Conservation (phyloP, 2,797 vertebrate genomes). For the Sebastes steindachneri region DNA sequence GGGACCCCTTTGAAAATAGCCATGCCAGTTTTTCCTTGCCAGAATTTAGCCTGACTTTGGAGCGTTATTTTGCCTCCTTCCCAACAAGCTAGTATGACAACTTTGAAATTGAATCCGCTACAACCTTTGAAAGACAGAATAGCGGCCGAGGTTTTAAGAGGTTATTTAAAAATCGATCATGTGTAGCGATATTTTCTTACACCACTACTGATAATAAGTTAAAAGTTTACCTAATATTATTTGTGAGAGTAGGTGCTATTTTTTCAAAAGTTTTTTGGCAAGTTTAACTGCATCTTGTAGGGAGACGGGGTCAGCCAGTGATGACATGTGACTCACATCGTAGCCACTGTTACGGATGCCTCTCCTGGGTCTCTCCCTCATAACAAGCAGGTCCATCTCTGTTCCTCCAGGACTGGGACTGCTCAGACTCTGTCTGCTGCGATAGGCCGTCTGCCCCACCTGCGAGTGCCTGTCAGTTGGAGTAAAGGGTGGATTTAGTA, state of each 20-base stretch:
- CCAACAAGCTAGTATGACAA: too few relatives aligned
- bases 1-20: too few relatives aligned
- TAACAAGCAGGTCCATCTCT: conserved; percentile 98
- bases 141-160: too few relatives aligned
- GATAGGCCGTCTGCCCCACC: conserved; percentile 89
- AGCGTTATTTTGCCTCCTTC: too few relatives aligned
- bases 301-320: neutral
- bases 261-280: neutral
- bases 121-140: too few relatives aligned
- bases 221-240: neutral
- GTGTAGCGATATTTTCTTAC: too few relatives aligned
- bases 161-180: too few relatives aligned
- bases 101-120: too few relatives aligned
- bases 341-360: conserved; percentile 98
- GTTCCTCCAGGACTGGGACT: conserved; percentile 97
- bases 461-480: conserved; percentile 88
- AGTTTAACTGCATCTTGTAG: neutral
- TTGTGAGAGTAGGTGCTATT: neutral
- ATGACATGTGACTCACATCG: conserved; percentile 88
- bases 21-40: too few relatives aligned
- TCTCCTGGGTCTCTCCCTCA: conserved; percentile 93
- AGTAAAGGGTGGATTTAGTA: conserved; percentile 37
- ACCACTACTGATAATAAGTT: neutral
- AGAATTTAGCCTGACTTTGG: too few relatives aligned
- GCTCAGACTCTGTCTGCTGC: conserved; percentile 97